phyloP scores from a whole-genome alignment of 2,797 vertebrate species.

The Pipistrellus pygmaeus region DNA sequence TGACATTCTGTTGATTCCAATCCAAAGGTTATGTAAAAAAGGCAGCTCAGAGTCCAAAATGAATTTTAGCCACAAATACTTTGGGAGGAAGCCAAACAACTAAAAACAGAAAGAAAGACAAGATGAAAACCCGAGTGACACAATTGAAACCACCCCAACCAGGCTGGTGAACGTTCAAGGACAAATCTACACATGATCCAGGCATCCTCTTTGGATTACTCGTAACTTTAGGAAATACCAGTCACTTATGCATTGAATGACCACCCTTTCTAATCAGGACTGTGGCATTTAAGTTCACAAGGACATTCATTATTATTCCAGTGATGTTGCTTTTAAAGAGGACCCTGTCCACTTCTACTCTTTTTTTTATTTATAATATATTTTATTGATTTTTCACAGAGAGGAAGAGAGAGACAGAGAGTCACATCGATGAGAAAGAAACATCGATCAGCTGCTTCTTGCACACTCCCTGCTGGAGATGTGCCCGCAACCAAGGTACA shows the following conservation, averaged over 20 bases:
- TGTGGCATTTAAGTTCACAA: not conserved
- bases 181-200: not conserved
- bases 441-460: too few relatives aligned
- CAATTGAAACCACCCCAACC: constrained; percentile 4
- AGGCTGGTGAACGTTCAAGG: constrained; percentile 9
- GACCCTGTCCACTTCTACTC: not conserved
- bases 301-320: not conserved
- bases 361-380: too few relatives aligned
- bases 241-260: not conserved
- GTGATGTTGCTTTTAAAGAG: not conserved
- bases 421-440: too few relatives aligned
- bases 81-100: constrained; percentile 75
- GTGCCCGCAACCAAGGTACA: too few relatives aligned
- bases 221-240: not conserved
- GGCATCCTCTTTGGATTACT: not conserved
- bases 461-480: too few relatives aligned
- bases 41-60: constrained; percentile 68
- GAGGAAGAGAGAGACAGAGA: too few relatives aligned
- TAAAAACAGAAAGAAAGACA: constrained; percentile 66
- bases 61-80: constrained; percentile 74
- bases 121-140: constrained; percentile 54
- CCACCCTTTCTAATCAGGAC: accelerated
- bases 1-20: constrained; percentile 77
- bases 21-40: constrained; percentile 70
- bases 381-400: too few relatives aligned